Base-by-base conservation (phyloP, 1,140 invertebrate species). In the Drosophila arawakana region DNA sequence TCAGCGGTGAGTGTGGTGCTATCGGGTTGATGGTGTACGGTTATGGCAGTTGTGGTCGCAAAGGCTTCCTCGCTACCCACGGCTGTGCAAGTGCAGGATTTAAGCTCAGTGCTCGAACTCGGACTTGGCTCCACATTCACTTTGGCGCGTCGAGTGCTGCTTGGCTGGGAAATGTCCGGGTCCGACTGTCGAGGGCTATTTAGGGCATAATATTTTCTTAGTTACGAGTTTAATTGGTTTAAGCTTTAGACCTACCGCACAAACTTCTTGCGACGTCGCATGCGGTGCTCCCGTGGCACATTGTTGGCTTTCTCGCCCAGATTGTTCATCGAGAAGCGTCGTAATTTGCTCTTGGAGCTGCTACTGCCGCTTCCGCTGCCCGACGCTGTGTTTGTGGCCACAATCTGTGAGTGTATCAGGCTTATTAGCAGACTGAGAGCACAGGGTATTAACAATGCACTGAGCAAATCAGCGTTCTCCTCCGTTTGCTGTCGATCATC, bases 321-420 rank as follows among this genome's bases (percentile, higher is more conserved):
- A 21, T 35, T 80, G 10, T 63, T 59, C 54, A 80, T 77, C 15
- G 91, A 89, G 76, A 93, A 70, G 78, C 92, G 73, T 78, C 92
- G 66, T 50, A 83, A 74, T 76, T 93, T 73, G 60, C 15, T 88
- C 37, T 93, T 92, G 69, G 91, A 93, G 50, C 92, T 52, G 25
- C 75, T 55, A 21, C 74, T 30, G 25, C 25, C 25, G 6, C 25
- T 6, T 4, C 25, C 6, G 25, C 75, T 55, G 21, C 74, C 74
- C 2, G 75, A 58, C 6, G 76, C 83, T 72, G 95, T 76, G 63
- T 90, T 95, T 2, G 96, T 97, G 35, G 96, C 96, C 2, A 97
- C 97, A 67, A 98, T 98, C 93, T 98, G 97, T 0, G 97, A 97
- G 92, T 98, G 97, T 49, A 98, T 96, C 39, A 97, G 93, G 76